A percentile compares a stretch with the other conserved stretches of the same genome.
Evolutionary conservation across 1,140 invertebrate genomes (phyloP).

Genomic region (Pectinophora gossypiella): DNA sequence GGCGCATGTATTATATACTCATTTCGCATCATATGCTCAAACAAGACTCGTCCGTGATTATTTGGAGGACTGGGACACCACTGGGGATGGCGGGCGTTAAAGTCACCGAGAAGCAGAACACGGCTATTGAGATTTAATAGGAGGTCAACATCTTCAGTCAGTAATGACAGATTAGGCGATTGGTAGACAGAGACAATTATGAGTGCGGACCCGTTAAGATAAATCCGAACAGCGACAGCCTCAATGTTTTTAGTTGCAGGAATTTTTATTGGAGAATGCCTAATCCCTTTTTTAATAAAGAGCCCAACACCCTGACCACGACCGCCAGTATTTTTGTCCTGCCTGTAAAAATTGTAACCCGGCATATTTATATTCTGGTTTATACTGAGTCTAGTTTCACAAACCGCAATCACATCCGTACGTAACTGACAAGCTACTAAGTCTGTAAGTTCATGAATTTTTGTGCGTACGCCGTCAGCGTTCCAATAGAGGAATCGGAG

Average conservation of each 20-base stretch:
- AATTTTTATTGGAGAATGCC: not conserved
- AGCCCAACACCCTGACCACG: constrained; percentile 3
- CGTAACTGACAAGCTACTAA: not conserved
- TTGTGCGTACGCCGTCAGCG: constrained; percentile 1
- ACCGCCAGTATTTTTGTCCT: not conserved
- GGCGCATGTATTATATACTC: not conserved
- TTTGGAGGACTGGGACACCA: not conserved
- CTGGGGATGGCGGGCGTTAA: not conserved
- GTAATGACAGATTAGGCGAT: not conserved
- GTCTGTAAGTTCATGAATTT: not conserved
- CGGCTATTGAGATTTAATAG: not conserved
- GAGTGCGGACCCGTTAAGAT: not conserved
- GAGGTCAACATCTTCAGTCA: not conserved
- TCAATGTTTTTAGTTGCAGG: not conserved
- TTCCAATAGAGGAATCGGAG: not conserved
- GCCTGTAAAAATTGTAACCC: not conserved
- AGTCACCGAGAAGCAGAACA: not conserved
- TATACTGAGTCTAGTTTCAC: not conserved
- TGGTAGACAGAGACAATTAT: not conserved
- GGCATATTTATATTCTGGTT: not conserved
- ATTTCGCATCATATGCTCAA: not conserved
- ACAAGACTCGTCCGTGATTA: not conserved
- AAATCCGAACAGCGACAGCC: not conserved
- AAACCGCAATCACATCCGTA: not conserved
- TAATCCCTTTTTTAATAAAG: not conserved